Percentiles rank a stretch among this genome's conserved stretches.
phyloP scores from a whole-genome alignment of 2,888 invertebrate genomes.

The Ichneumoninae sp. region DNA sequence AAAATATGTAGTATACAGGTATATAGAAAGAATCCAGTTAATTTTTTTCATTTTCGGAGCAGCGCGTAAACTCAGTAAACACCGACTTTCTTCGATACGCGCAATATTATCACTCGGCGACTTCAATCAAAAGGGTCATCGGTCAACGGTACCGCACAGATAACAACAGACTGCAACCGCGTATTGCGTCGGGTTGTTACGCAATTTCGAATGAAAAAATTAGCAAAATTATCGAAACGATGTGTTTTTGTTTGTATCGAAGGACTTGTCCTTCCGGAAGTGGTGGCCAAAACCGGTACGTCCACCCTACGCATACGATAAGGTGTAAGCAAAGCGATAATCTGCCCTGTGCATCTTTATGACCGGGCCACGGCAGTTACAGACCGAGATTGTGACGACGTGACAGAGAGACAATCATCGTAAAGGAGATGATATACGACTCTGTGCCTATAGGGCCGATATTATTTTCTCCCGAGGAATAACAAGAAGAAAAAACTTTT shows the following conservation, averaged over 20 bases:
- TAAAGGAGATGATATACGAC: slow-evolving; percentile 71
- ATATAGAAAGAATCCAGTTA: background rate
- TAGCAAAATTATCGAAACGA: background rate
- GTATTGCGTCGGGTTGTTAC: background rate
- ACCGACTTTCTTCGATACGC: background rate
- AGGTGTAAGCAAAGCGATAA: slow-evolving; percentile 17
- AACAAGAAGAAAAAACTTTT: slow-evolving; percentile 27
- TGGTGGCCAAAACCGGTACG: background rate
- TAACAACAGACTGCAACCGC: slow-evolving; percentile 34
- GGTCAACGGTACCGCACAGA: slow-evolving; percentile 36
- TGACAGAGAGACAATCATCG: slow-evolving; percentile 72
- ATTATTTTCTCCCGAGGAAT: slow-evolving; percentile 29
- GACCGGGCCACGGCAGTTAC: slow-evolving; percentile 54
- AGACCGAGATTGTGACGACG: slow-evolving; percentile 64
- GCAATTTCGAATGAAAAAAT: background rate
- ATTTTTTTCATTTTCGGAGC: background rate
- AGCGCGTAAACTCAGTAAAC: background rate
- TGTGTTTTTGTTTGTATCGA: background rate
- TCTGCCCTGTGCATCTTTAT: slow-evolving; percentile 55
- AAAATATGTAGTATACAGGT: background rate
- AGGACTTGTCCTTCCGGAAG: background rate
- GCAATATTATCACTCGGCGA: slow-evolving; percentile 19
- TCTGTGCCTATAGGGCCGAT: slow-evolving; percentile 23
- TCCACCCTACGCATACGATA: background rate
- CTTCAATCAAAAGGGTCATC: slow-evolving; percentile 23